Evolutionary conservation across 2,797 vertebrate species (phyloP), one percentile per base, ranked within the genome.

Genomic region (Neosalanx taihuensis): DNA sequence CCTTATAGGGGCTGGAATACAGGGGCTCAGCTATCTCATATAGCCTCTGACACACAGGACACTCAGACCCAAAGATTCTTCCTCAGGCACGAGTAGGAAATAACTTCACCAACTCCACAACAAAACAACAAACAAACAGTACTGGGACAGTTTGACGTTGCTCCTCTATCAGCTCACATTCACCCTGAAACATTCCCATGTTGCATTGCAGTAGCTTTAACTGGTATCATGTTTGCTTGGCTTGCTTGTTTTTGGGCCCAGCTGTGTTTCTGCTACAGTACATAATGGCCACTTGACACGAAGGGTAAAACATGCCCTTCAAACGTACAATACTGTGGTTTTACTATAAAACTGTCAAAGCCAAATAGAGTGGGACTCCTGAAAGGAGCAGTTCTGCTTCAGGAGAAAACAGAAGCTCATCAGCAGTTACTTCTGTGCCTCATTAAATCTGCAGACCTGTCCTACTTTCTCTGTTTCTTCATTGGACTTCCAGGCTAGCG

Each of bases 371-470:
- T 75, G 68, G 76, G 72, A 81, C 78, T 72, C 78, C 73, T 82
- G 75, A 83, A 78, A 78, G 77, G 81, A 81, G 81, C 6, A 75
- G 75, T 51, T 81, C 69, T 76, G 82, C 79, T 85, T 77, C 77
- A 89, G 80, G 77, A 86, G 83, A 83, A 87, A 86, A 89, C 87
- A 87, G 83, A 84, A 85, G 87, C 87, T 86, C 81, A 83, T 87
- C 85, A 84, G 81, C 73, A 79, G 80, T 75, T 53, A 41, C 69
- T 72, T 64, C 82, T 79, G 86, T 88, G 87, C 86, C 85, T 91
- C 89, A 90, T 90, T 91, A 91, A 91, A 90, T 90, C 85, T 91
- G 89, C 89, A 90, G 86, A 88, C 84, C 41, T 89, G 87, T 75
- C 89, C 89, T 90, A 91, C 85, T 90, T 86, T 81, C 73, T 35